phyloP scores from a whole-genome alignment of 2,797 vertebrate genomes.

The Anguilla obscura region DNA sequence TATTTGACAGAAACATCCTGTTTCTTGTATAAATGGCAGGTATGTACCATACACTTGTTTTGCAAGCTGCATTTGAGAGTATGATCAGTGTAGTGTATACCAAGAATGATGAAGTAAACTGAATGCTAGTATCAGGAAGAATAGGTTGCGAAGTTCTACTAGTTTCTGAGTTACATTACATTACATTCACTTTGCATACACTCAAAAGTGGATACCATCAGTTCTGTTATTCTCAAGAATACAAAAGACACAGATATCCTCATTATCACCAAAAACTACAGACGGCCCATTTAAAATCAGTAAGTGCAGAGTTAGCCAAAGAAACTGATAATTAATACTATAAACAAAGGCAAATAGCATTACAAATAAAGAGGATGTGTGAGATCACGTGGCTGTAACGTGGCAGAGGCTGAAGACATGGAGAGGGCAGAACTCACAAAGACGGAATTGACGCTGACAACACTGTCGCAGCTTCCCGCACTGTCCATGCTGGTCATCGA shows the following conservation, averaged over 20 bases:
- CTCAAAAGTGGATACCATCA: neutral
- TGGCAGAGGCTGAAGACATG: neutral
- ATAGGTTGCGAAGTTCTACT: neutral
- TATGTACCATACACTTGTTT: neutral
- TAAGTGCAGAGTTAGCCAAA: neutral
- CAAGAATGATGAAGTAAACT: neutral
- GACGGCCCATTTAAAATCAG: neutral
- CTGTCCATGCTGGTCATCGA: slow-evolving; percentile 69
- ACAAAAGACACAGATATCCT: neutral
- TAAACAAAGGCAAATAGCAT: neutral
- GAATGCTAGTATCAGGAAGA: neutral
- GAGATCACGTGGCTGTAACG: neutral
- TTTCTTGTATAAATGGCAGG: no score
- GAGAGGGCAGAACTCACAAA: slow-evolving; percentile 62
- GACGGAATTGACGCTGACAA: slow-evolving; percentile 79
- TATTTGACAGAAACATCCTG: no score
- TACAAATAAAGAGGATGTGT: neutral
- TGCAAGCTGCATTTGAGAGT: neutral
- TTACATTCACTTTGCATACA: neutral
- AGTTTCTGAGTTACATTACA: neutral
- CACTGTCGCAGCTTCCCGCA: slow-evolving; percentile 82
- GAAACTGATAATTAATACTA: neutral
- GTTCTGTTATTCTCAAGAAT: neutral
- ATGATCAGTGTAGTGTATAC: neutral
- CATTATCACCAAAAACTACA: neutral